Conservation (phyloP, 2,797 vertebrate genomes). For the Paramormyrops hopkinsi region DNA sequence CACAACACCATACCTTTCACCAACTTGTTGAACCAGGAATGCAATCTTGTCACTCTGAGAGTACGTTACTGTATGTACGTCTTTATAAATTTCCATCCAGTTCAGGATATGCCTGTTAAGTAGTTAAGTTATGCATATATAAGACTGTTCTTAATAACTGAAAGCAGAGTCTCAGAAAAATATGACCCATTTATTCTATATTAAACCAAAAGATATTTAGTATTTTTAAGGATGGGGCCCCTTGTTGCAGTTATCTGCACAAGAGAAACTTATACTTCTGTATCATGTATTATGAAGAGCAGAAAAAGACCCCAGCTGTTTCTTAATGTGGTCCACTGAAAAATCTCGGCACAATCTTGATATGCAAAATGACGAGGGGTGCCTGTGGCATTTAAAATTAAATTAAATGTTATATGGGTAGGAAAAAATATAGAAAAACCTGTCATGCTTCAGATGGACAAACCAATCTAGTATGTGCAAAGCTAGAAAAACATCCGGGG, state of each 20-base stretch:
- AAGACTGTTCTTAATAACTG: background rate
- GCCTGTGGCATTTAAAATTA: background rate
- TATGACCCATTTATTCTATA: background rate
- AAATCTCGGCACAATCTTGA: background rate
- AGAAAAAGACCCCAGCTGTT: background rate
- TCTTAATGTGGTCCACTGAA: background rate
- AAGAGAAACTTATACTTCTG: background rate
- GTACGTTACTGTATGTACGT: constrained; percentile 59
- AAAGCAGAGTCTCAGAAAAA: background rate
- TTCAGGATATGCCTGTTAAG: constrained; percentile 53
- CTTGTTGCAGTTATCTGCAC: background rate
- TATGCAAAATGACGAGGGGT: background rate
- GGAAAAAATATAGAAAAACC: background rate
- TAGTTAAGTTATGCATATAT: constrained; percentile 15
- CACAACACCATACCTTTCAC: constrained; percentile 50
- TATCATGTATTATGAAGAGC: background rate
- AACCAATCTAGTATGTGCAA: background rate
- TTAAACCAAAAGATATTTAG: background rate
- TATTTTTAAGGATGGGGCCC: background rate
- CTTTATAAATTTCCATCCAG: constrained; percentile 51
- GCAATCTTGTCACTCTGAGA: constrained; percentile 50
- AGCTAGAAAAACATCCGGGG: background rate
- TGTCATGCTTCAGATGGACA: background rate
- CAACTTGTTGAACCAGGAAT: constrained; percentile 58
- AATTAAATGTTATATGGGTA: background rate